phyloP scores from a whole-genome alignment of 2,113 vertebrate species.

The Pseudopipra pipra region DNA sequence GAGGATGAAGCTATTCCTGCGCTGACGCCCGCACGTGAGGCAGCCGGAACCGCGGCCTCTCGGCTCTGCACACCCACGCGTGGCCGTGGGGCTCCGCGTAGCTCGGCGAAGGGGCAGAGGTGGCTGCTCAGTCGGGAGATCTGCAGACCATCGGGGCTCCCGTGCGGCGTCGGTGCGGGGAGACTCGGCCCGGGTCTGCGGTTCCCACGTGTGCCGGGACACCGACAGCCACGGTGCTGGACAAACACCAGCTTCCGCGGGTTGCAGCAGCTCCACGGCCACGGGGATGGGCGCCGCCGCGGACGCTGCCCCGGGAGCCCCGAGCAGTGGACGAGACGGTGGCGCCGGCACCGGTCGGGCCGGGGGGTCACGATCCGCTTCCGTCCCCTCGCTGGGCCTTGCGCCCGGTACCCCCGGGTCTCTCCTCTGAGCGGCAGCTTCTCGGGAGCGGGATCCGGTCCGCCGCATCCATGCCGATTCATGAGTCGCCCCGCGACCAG shows the following conservation, averaged over 20 bases:
- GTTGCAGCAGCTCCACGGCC: not conserved
- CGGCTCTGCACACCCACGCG: not conserved
- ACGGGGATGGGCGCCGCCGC: not conserved
- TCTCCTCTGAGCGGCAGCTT: not conserved
- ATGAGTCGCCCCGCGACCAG: not conserved
- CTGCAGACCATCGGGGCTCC: not conserved
- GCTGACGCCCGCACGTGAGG: not conserved
- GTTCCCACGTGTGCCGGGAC: not conserved
- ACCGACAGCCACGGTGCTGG: not conserved
- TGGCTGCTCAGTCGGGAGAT: not conserved
- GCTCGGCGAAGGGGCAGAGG: not conserved
- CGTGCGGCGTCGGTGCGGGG: not conserved
- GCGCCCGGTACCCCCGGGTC: not conserved
- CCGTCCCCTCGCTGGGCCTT: accelerated
- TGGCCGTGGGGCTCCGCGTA: not conserved
- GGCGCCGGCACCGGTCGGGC: not conserved
- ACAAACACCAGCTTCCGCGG: not conserved
- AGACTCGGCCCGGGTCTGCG: no score
- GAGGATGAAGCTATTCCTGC: not conserved
- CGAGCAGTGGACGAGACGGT: no score
- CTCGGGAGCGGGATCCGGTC: no score
- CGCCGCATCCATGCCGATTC: not conserved
- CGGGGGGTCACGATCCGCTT: not conserved
- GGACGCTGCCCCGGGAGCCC: not conserved
- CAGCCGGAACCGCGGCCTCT: not conserved